A percentile compares a stretch with the other conserved stretches of the same genome.
Evolutionary conservation across 2,888 invertebrate species (phyloP).

Genomic region (Heteromurus nitidus): DNA sequence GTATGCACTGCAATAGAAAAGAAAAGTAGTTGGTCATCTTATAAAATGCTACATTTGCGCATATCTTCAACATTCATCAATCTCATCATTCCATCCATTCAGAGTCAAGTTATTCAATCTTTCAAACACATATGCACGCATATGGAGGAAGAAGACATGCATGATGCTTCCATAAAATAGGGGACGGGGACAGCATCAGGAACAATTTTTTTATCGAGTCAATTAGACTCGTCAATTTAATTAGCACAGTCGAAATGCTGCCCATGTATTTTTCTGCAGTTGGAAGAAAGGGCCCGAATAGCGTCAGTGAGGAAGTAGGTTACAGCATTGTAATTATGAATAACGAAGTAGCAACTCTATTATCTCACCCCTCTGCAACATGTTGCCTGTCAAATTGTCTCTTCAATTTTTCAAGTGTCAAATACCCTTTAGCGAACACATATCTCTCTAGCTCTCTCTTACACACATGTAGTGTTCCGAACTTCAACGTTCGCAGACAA

Average conservation of each 20-base stretch:
- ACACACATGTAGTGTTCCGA: too few species aligned
- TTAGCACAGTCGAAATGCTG: too few species aligned
- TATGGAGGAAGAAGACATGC: too few species aligned
- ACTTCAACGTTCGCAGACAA: slow-evolving; percentile 9
- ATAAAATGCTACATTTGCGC: too few species aligned
- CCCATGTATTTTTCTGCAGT: neutral
- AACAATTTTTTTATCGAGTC: neutral
- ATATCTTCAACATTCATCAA: too few species aligned
- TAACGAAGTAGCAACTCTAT: neutral
- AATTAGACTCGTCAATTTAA: too few species aligned
- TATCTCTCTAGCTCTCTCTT: neutral
- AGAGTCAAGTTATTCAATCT: too few species aligned
- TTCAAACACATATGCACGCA: too few species aligned
- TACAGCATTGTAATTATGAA: neutral
- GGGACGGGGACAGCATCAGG: neutral
- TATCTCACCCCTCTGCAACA: neutral
- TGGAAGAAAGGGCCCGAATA: neutral
- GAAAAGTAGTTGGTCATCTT: too few species aligned
- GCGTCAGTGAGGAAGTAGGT: neutral
- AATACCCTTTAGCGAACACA: neutral
- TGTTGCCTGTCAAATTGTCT: neutral
- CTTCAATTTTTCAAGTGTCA: neutral
- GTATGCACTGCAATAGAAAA: too few species aligned
- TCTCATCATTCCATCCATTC: too few species aligned
- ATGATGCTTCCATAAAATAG: neutral